Conservation (phyloP, 2,113 vertebrate species). For the Upupa epops region DNA sequence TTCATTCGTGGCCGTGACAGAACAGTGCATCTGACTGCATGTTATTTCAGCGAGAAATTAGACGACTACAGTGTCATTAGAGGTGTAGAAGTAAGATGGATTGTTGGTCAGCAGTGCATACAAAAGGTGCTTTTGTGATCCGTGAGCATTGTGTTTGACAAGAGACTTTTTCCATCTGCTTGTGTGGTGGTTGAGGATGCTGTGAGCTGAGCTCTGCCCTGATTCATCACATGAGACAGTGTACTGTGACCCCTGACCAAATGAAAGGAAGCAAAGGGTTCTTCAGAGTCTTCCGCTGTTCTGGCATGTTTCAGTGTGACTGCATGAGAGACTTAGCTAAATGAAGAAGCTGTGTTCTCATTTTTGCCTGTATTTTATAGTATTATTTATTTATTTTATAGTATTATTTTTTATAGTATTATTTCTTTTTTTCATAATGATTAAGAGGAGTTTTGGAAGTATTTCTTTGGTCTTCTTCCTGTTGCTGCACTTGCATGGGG, state of each 20-base stretch:
- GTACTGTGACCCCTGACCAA: background rate
- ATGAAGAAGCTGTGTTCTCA: background rate
- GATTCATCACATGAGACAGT: background rate
- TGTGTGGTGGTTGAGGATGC: background rate
- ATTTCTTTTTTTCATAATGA: background rate
- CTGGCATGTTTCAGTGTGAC: background rate
- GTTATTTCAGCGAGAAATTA: background rate
- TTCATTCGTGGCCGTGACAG: constrained; percentile 30
- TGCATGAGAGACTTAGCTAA: background rate
- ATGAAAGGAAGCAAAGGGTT: background rate
- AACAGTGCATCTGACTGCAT: background rate
- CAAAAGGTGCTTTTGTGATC: background rate
- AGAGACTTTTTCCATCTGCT: background rate
- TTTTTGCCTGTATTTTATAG: background rate
- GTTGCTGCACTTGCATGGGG: background rate
- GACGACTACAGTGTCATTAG: background rate
- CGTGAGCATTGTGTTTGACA: background rate
- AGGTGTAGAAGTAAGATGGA: background rate
- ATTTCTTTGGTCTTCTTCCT: background rate
- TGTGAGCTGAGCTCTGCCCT: background rate
- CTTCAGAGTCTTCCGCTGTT: background rate
- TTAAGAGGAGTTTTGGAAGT: background rate
- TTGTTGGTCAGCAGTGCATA: background rate
- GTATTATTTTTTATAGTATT: background rate
- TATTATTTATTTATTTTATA: background rate